Conservation (phyloP, 2,888 invertebrate species). For the Machimus rusticus region DNA sequence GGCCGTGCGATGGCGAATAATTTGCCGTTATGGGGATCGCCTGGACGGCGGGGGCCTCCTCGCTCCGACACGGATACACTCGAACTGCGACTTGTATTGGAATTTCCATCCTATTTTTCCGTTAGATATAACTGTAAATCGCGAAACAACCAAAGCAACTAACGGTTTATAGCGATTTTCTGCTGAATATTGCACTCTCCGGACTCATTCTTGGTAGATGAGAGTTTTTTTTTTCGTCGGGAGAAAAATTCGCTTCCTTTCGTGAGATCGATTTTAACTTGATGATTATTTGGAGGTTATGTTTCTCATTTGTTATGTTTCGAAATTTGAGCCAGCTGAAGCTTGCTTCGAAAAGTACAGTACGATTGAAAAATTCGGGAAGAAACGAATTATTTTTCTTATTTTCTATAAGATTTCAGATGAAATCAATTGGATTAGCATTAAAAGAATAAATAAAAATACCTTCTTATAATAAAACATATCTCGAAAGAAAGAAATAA, state of each 20-base stretch:
- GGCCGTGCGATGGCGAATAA: slow-evolving; percentile 66
- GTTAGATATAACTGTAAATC: background rate
- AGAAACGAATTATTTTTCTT: background rate
- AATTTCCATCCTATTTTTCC: slow-evolving; percentile 69
- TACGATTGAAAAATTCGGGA: background rate
- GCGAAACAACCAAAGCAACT: too few species aligned
- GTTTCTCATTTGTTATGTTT: slow-evolving; percentile 17
- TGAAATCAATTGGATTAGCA: background rate
- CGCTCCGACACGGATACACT: slow-evolving; percentile 68
- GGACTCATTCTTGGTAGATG: too few species aligned
- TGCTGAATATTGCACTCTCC: too few species aligned
- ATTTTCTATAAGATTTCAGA: background rate
- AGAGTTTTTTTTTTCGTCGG: too few species aligned
- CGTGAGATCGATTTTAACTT: slow-evolving; percentile 55
- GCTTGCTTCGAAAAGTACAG: background rate
- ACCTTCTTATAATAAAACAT: too few species aligned
- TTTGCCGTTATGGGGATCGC: slow-evolving; percentile 59
- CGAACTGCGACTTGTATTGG: slow-evolving; percentile 77
- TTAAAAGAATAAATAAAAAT: background rate
- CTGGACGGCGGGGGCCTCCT: slow-evolving; percentile 58
- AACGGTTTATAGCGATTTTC: too few species aligned
- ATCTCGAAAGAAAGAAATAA: too few species aligned
- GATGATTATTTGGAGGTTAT: slow-evolving; percentile 30
- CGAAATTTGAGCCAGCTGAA: background rate
- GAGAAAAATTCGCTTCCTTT: background rate